Conservation (phyloP, 2,113 vertebrate species). For the Rhadina sibilatrix region DNA sequence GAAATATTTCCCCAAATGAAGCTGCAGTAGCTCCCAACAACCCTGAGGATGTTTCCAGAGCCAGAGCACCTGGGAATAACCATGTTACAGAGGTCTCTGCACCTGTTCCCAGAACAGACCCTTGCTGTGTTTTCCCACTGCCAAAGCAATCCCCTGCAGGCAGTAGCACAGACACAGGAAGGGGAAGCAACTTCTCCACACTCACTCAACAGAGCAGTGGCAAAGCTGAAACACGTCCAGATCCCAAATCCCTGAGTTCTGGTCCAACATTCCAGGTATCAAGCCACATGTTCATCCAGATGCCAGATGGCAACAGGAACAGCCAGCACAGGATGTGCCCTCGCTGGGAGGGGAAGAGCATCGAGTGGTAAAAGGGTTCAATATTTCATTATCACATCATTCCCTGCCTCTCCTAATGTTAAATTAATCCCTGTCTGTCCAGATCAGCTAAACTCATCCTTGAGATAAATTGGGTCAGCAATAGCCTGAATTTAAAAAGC, state of each 20-base stretch:
- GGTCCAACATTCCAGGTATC: rapidly evolving
- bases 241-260: background rate
- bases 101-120: rapidly evolving
- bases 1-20: background rate
- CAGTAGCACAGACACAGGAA: rapidly evolving
- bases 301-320: background rate
- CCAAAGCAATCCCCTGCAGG: background rate
- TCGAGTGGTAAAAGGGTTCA: background rate
- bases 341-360: background rate
- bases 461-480: background rate
- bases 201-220: background rate
- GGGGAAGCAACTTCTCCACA: background rate
- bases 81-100: background rate
- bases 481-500: background rate
- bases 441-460: background rate
- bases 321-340: background rate
- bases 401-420: background rate
- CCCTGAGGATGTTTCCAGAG: background rate
- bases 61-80: background rate
- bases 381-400: background rate
- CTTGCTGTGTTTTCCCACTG: background rate
- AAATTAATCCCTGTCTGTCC: slow-evolving; percentile 20
- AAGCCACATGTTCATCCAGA: rapidly evolving
- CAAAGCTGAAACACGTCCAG: rapidly evolving
- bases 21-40: rapidly evolving